phyloP scores from a whole-genome alignment of 1,140 invertebrate species.

The Riptortus pedestris region DNA sequence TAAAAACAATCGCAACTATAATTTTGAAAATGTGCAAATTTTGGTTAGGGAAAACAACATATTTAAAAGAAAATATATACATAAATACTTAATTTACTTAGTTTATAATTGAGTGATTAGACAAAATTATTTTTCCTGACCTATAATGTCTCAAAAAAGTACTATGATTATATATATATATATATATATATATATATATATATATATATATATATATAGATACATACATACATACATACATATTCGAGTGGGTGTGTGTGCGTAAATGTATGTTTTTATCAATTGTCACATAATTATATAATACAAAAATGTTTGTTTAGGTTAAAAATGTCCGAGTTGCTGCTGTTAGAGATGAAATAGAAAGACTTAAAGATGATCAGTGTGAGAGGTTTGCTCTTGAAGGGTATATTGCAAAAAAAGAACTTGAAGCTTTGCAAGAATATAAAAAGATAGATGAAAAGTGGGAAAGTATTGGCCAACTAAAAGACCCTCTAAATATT shows the following conservation, averaged over 20 bases:
- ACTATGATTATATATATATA: no score
- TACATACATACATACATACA: not conserved
- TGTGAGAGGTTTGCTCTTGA: not conserved
- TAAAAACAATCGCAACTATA: no score
- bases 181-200: slow-evolving; percentile 15
- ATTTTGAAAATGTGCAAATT: no score
- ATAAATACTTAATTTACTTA: no score
- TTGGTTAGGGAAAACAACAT: no score
- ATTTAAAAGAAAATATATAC: no score
- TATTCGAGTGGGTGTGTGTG: no score
- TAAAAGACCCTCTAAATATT: not conserved
- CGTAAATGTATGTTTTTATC: no score
- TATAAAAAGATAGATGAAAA: not conserved
- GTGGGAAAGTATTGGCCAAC: not conserved
- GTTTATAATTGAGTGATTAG: no score
- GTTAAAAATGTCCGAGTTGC: slow-evolving; percentile 5
- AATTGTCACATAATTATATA: no score
- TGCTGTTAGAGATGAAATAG: not conserved
- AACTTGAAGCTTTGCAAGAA: not conserved
- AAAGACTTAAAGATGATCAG: not conserved
- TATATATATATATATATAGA: not conserved
- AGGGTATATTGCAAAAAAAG: not conserved
- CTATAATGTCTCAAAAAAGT: no score
- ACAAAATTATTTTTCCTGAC: no score
- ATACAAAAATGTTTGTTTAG: not conserved